These are phyloP conservation scores for Onchidella celtica DNA, from an alignment of 2,888 invertebrate genomes.

Conservation along the genomic window DNA sequence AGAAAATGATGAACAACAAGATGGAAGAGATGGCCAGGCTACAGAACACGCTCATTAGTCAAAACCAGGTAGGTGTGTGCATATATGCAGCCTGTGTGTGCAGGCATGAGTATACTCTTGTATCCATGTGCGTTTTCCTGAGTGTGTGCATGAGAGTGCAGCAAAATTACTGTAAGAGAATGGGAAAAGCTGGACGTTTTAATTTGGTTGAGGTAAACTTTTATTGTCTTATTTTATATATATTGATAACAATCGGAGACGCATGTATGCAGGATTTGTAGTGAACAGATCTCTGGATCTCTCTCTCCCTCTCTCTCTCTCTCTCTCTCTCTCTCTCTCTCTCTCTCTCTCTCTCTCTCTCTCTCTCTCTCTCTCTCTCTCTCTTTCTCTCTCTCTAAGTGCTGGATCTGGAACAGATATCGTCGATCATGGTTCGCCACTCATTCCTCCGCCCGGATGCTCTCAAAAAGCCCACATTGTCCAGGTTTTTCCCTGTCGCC, in stretches of 20 bases:
- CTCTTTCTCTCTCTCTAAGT: neutral
- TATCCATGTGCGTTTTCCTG: neutral
- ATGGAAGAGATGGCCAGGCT: conserved; percentile 73
- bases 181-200: too few species aligned
- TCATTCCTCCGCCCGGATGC: too few species aligned
- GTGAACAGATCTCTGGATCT: neutral
- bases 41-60: conserved; percentile 72
- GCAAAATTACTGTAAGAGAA: too few species aligned
- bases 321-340: neutral
- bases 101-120: neutral
- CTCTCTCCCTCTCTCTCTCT: neutral
- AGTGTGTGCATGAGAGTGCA: too few species aligned
- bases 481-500: too few species aligned
- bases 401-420: too few species aligned
- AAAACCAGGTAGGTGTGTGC: conserved; percentile 73
- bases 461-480: too few species aligned
- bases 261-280: too few species aligned
- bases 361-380: neutral
- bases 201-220: too few species aligned
- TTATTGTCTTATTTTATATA: too few species aligned
- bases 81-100: neutral
- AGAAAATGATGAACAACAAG: conserved; percentile 61
- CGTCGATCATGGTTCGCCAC: too few species aligned
- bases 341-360: neutral
- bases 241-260: too few species aligned